Conservation (phyloP, 2,888 invertebrate species). For the Bembecia ichneumoniformis region DNA sequence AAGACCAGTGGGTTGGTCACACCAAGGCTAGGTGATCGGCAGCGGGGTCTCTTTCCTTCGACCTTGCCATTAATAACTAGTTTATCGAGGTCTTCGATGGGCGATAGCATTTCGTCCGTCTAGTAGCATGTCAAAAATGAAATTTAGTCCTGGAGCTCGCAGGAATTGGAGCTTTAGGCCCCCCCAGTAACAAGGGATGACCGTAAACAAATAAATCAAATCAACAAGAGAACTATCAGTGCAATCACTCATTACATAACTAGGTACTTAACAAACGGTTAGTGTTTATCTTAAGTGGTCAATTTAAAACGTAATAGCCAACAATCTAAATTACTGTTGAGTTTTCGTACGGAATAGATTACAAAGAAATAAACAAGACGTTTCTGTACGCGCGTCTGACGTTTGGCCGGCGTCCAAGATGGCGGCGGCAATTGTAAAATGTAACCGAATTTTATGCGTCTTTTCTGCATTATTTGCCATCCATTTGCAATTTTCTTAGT, state of each 20-base stretch:
- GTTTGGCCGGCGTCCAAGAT: conserved; percentile 9
- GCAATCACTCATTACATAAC: neutral
- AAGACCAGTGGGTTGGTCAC: too few relatives aligned
- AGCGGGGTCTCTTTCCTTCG: too few relatives aligned
- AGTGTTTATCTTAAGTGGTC: conserved; percentile 11
- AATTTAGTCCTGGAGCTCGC: too few relatives aligned
- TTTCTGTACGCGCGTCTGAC: conserved; percentile 3
- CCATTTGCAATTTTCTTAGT: neutral
- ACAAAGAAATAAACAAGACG: neutral
- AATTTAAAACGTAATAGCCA: conserved; percentile 10
- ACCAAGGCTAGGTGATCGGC: too few relatives aligned
- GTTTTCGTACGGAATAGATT: conserved; percentile 1
- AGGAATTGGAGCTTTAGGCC: too few relatives aligned
- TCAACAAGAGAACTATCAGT: neutral
- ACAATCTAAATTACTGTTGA: conserved; percentile 3
- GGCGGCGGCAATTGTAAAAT: neutral
- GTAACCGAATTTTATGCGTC: neutral
- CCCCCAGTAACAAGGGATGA: too few relatives aligned
- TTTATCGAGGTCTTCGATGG: too few relatives aligned
- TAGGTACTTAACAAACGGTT: neutral
- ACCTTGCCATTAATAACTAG: too few relatives aligned
- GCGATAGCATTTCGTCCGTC: too few relatives aligned
- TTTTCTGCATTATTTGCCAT: neutral
- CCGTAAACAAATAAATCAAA: neutral
- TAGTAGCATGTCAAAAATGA: too few relatives aligned